Evolutionary conservation across 2,113 vertebrate genomes (phyloP).

Genomic region (Copsychus sechellarum): DNA sequence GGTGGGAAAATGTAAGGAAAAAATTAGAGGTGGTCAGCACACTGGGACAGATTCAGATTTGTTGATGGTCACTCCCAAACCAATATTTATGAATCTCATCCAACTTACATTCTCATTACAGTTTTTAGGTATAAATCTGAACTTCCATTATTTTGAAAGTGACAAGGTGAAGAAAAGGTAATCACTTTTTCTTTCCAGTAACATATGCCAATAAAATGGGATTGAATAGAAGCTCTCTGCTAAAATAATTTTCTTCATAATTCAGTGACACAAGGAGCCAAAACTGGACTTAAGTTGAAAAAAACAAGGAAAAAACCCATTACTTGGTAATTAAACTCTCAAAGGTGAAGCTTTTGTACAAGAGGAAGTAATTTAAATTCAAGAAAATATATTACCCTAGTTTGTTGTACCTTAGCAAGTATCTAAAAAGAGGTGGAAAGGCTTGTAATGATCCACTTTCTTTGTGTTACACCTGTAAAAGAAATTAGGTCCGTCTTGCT

Average conservation of each 20-base stretch:
- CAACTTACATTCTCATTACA: neutral
- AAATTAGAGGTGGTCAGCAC: neutral
- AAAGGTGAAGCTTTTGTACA: neutral
- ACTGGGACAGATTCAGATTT: neutral
- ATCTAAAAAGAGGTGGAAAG: neutral
- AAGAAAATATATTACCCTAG: neutral
- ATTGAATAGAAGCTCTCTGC: neutral
- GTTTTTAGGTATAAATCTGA: neutral
- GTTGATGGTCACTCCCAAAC: neutral
- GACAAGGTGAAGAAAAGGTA: neutral
- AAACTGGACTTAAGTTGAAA: neutral
- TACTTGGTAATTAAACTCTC: neutral
- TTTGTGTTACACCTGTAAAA: neutral
- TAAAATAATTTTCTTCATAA: neutral
- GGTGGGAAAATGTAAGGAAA: neutral
- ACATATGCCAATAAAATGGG: neutral
- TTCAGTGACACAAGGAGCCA: neutral
- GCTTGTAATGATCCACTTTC: neutral
- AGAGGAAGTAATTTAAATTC: neutral
- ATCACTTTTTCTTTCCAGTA: neutral
- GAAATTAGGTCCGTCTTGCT: neutral
- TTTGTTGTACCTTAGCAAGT: neutral
- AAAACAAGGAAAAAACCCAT: neutral
- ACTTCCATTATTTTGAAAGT: neutral
- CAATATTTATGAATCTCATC: neutral